Evolutionary conservation across 2,113 vertebrate genomes (phyloP).

Genomic region (Bambusicola thoracicus): DNA sequence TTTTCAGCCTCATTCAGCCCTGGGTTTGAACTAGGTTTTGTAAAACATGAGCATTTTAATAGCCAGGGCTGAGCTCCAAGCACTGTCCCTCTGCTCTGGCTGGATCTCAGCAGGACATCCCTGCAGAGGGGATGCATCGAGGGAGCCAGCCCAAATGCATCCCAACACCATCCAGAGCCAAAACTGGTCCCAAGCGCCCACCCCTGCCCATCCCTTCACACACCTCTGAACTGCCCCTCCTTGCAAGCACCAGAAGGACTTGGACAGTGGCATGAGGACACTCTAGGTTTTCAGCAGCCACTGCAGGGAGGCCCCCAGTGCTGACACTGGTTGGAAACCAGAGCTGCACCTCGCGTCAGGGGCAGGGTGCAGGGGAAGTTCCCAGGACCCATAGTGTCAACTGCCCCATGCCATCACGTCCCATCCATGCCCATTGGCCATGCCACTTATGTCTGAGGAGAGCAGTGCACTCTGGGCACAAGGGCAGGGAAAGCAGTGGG

Average conservation of each 20-base stretch:
- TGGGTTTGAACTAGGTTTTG: not conserved
- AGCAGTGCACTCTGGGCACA: not conserved
- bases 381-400: not conserved
- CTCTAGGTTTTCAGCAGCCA: accelerated
- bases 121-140: not conserved
- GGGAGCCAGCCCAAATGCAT: not conserved
- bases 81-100: not conserved
- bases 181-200: not conserved
- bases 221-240: not conserved
- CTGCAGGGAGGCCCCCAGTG: accelerated
- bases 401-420: not conserved
- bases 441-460: not conserved
- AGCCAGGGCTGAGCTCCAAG: not conserved
- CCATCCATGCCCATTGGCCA: not conserved
- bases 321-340: not conserved
- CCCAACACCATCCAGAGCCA: not conserved
- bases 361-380: not conserved
- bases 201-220: not conserved
- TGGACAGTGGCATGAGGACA: not conserved
- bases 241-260: not conserved
- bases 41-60: not conserved
- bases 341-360: not conserved
- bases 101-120: not conserved
- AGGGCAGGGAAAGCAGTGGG: not conserved
- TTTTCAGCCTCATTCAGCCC: not conserved